A percentile compares a stretch with the other conserved stretches of the same genome.
Evolutionary conservation across 2,113 vertebrate genomes (phyloP).

Genomic region (Zootoca vivipara): DNA sequence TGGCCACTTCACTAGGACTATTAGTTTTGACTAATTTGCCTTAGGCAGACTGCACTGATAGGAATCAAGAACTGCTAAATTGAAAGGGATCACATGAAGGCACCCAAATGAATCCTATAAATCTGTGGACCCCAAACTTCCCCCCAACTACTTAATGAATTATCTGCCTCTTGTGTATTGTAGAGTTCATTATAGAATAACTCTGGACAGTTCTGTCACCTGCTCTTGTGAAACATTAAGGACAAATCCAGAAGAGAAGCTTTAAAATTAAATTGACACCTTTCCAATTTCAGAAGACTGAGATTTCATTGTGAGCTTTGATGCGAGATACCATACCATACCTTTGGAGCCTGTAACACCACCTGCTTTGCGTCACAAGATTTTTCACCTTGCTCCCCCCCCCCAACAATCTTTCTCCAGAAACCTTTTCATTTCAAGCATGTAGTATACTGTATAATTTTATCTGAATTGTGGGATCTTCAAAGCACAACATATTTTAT

Average conservation of each 20-base stretch:
- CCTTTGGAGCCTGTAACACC: conserved; percentile 14
- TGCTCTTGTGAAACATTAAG: conserved; percentile 68
- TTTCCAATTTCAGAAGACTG: conserved; percentile 55
- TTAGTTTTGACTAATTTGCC: too few species aligned
- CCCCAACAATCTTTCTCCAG: not conserved
- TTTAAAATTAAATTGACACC: conserved; percentile 63
- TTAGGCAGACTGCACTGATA: too few species aligned
- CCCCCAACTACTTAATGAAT: too few species aligned
- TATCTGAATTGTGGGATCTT: not conserved
- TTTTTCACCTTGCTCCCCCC: not conserved
- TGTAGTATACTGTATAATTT: conserved; percentile 8
- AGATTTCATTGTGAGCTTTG: conserved; percentile 58
- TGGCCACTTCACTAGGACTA: too few species aligned
- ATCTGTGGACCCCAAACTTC: too few species aligned
- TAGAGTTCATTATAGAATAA: conserved; percentile 58
- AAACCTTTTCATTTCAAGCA: not conserved
- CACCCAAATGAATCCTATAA: too few species aligned
- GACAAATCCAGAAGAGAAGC: conserved; percentile 47
- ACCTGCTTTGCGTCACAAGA: conserved; percentile 17
- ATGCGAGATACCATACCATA: conserved; percentile 51
- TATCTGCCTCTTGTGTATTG: conserved; percentile 56
- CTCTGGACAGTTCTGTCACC: conserved; percentile 67
- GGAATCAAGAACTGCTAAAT: too few species aligned
- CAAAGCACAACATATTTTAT: conserved; percentile 12
- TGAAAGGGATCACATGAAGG: too few species aligned